Base-by-base conservation (phyloP, 2,113 vertebrate genomes). In the Zosterops borbonicus region DNA sequence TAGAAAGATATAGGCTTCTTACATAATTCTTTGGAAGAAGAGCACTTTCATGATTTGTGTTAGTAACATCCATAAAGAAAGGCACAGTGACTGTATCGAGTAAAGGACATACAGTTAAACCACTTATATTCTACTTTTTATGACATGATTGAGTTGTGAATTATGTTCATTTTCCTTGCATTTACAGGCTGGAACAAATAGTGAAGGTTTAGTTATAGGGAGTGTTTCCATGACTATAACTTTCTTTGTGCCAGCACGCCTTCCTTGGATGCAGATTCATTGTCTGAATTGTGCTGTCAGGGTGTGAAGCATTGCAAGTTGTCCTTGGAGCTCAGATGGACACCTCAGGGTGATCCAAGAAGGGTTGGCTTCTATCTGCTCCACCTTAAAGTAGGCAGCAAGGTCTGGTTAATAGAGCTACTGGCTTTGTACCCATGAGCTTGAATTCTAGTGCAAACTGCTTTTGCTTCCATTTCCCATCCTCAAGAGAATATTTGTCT, bases 151-250 rank as follows among this genome's bases (percentile, higher is more conserved):
- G n/a, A 60, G 71, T 62, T 94, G 68, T 96, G 93, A 96, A 94
- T 94, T 93, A 95, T 71, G 29, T 79, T 89, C 6, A 74, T 96
- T 92, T 92, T 89, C 31, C 44, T 87, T 95, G 73, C 44, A 41
- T 93, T 94, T 89, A 84, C 28, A 91, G 81, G 44, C 47, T 85
- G 70, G 42, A 96, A 92, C 87, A 97, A 94, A 95, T 96, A 80
- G 53, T 49, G 59, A 90, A 91, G 33, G 4, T 50, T 96, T 89
- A 89, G 88, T 78, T 94, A 91, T 53, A 92, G 87, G 28, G 80
- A 58, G 23, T 25, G 31, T 83, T 28, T 46, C 27, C n/a, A 53
- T 58, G 52, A 79, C 92, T 97, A 41, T 83, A 93, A 89, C 9
- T 12, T 44, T 55, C 41, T 50, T 96, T 59, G 50, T 90, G 60